A percentile compares a stretch with the other conserved stretches of the same genome.
phyloP scores from a whole-genome alignment of 2,113 vertebrate species.

The Chloroceryle aenea region DNA sequence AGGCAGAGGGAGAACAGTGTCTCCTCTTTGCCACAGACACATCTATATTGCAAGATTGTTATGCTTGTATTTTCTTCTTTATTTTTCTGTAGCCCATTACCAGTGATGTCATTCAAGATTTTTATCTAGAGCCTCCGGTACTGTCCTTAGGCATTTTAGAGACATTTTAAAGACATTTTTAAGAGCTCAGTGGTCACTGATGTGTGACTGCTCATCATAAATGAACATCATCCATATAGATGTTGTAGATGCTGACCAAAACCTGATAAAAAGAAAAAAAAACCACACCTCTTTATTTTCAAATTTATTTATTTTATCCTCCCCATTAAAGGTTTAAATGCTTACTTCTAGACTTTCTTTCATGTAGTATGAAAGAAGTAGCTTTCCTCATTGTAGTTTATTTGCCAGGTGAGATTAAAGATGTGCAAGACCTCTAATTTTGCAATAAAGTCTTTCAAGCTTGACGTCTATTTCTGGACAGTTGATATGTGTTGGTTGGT shows the following conservation, averaged over 20 bases:
- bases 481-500: neutral
- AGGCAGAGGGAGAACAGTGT: neutral
- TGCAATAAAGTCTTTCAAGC: neutral
- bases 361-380: neutral
- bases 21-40: neutral
- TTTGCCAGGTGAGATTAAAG: slow-evolving; percentile 11
- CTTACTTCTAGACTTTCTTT: neutral
- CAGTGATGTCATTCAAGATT: neutral
- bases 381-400: neutral
- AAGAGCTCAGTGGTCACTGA: neutral
- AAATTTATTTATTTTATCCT: neutral
- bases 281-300: neutral
- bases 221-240: neutral
- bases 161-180: neutral
- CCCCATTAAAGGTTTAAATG: neutral
- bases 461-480: neutral
- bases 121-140: neutral
- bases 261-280: neutral
- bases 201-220: neutral
- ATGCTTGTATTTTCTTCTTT: neutral
- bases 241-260: neutral
- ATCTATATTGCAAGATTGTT: neutral
- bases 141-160: neutral
- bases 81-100: neutral
- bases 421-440: neutral